These are phyloP conservation scores for Sipha maydis DNA, from an alignment of 2,888 invertebrate species.

Conservation along the genomic window DNA sequence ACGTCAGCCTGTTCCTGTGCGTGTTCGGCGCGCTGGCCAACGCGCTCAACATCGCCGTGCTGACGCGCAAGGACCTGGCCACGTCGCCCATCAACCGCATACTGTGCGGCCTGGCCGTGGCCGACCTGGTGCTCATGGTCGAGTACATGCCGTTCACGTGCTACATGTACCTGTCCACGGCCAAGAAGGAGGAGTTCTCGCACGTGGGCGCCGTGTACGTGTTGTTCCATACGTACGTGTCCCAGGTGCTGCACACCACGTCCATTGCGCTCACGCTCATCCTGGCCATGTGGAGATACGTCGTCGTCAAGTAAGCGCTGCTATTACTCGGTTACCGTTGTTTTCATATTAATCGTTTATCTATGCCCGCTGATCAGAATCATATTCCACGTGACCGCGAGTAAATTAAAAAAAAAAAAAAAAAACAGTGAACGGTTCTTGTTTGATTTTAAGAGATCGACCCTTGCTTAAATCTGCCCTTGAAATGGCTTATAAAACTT, in stretches of 20 bases:
- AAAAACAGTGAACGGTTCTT: too few relatives aligned
- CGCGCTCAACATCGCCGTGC: slow-evolving; percentile 84
- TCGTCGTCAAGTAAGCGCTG: slow-evolving; percentile 79
- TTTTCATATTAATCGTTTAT: too few relatives aligned
- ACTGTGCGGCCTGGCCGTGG: slow-evolving; percentile 84
- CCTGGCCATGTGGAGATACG: slow-evolving; percentile 87
- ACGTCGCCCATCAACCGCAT: slow-evolving; percentile 87
- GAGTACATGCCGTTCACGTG: slow-evolving; percentile 83
- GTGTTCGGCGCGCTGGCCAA: slow-evolving; percentile 88
- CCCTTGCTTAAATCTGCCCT: too few relatives aligned
- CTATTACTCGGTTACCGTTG: neutral
- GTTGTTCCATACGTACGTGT: slow-evolving; percentile 83
- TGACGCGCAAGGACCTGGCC: slow-evolving; percentile 83
- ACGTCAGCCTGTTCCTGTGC: slow-evolving; percentile 84
- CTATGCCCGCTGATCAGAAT: neutral
- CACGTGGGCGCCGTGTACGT: slow-evolving; percentile 80
- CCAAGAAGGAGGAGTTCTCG: slow-evolving; percentile 72
- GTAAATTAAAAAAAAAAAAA: too few relatives aligned
- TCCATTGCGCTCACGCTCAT: slow-evolving; percentile 84
- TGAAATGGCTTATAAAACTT: too few relatives aligned
- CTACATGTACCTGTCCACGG: slow-evolving; percentile 75
- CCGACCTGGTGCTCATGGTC: slow-evolving; percentile 90
- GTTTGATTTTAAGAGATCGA: too few relatives aligned
- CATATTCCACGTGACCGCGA: too few relatives aligned
- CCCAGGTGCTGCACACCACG: slow-evolving; percentile 83